phyloP scores from a whole-genome alignment of 1,140 invertebrate species.

The Drosophila azteca region DNA sequence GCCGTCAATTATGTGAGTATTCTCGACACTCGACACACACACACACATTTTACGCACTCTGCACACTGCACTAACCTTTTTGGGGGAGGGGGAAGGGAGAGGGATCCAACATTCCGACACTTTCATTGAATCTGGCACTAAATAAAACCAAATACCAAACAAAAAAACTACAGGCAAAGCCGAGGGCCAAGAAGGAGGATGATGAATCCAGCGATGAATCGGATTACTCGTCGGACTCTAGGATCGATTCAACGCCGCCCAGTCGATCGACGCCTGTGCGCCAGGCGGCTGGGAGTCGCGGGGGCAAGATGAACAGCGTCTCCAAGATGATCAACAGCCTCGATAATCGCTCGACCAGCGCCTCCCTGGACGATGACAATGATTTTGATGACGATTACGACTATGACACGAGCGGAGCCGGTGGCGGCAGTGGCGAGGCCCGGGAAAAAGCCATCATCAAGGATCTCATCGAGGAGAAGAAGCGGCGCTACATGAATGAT shows the following conservation, averaged over 20 bases:
- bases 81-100: background rate
- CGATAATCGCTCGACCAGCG: conserved; percentile 71
- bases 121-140: background rate
- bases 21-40: no score
- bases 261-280: conserved; percentile 42
- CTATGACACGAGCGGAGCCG: conserved; percentile 28
- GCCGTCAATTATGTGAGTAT: conserved; percentile 94
- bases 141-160: background rate
- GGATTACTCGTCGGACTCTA: conserved; percentile 75
- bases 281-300: conserved; percentile 24
- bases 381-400: conserved; percentile 62
- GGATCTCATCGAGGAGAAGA: conserved; percentile 58
- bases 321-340: conserved; percentile 67
- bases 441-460: conserved; percentile 49
- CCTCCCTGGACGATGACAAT: conserved; percentile 72
- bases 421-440: conserved; percentile 35
- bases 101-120: background rate
- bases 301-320: conserved; percentile 45
- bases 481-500: conserved; percentile 44
- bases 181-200: conserved; percentile 52
- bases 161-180: conserved; percentile 49
- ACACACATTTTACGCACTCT: background rate
- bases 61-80: conserved; percentile 12
- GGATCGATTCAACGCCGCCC: conserved; percentile 54
- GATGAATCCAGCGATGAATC: conserved; percentile 77